phyloP scores from a whole-genome alignment of 2,888 invertebrate species.

The Tachina grossa region DNA sequence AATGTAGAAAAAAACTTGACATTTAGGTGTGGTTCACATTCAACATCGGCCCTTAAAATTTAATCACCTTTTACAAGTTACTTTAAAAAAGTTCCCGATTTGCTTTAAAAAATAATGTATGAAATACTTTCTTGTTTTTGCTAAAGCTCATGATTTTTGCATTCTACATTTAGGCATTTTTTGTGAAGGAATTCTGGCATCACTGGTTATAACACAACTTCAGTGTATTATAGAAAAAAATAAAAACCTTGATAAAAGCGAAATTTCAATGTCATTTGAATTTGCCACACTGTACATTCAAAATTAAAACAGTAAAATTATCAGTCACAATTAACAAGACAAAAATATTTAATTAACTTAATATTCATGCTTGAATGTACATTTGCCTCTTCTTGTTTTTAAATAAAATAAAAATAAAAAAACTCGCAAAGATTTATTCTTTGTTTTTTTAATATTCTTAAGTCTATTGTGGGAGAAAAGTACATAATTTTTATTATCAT shows the following conservation, averaged over 20 bases:
- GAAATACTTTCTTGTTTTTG: no score
- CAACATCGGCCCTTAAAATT: no score
- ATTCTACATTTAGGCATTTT: no score
- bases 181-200: no score
- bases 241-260: conserved; percentile 39
- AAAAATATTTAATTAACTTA: conserved; percentile 35
- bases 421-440: conserved; percentile 6
- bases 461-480: neutral
- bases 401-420: neutral
- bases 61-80: no score
- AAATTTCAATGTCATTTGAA: conserved; percentile 45
- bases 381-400: neutral
- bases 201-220: no score
- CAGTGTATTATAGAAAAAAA: conserved; percentile 11
- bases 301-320: neutral
- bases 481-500: conserved; percentile 7
- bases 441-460: neutral
- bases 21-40: no score
- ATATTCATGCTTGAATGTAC: neutral
- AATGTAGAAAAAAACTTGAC: no score
- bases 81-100: no score
- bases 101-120: no score
- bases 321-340: conserved; percentile 18
- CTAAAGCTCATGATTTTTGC: no score
- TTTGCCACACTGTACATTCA: conserved; percentile 20